These are phyloP conservation scores for Xenopus laevis DNA, from an alignment of 2,113 vertebrate species.

Conservation along the genomic window DNA sequence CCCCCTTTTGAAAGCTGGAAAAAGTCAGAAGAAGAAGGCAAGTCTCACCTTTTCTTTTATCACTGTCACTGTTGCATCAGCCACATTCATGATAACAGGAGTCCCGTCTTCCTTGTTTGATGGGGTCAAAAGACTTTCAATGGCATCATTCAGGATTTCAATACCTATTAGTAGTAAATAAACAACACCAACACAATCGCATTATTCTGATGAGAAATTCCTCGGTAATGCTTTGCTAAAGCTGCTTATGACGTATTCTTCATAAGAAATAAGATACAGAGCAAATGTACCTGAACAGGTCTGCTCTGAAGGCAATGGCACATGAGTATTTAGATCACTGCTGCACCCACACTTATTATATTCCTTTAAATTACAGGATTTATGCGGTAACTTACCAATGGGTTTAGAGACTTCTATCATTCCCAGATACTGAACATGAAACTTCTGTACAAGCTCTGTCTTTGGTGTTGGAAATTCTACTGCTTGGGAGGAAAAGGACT, in stretches of 20 bases:
- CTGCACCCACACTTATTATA: too few relatives aligned
- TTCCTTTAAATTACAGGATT: too few relatives aligned
- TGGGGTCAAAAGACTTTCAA: slow-evolving; percentile 80
- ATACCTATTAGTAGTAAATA: slow-evolving; percentile 73
- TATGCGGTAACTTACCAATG: slow-evolving; percentile 73
- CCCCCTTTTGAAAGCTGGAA: too few relatives aligned
- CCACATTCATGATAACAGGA: slow-evolving; percentile 89
- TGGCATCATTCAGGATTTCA: slow-evolving; percentile 90
- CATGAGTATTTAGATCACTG: too few relatives aligned
- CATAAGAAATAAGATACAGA: too few relatives aligned
- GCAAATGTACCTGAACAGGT: too few relatives aligned
- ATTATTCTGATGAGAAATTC: too few relatives aligned
- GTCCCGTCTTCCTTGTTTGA: slow-evolving; percentile 87
- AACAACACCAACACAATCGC: neutral
- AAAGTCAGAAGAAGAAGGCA: too few relatives aligned
- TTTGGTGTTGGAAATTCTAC: slow-evolving; percentile 98
- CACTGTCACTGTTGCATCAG: slow-evolving; percentile 91
- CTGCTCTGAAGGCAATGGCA: too few relatives aligned
- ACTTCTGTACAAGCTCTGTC: slow-evolving; percentile 94
- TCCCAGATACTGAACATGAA: slow-evolving; percentile 90
- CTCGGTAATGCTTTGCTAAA: too few relatives aligned
- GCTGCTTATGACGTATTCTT: too few relatives aligned
- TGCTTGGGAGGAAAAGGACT: slow-evolving; percentile 56
- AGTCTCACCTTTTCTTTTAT: slow-evolving; percentile 86
- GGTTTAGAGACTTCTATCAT: slow-evolving; percentile 83